These are phyloP conservation scores for Cheiracanthium punctorium DNA, from an alignment of 2,888 invertebrate genomes.

Conservation along the genomic window DNA sequence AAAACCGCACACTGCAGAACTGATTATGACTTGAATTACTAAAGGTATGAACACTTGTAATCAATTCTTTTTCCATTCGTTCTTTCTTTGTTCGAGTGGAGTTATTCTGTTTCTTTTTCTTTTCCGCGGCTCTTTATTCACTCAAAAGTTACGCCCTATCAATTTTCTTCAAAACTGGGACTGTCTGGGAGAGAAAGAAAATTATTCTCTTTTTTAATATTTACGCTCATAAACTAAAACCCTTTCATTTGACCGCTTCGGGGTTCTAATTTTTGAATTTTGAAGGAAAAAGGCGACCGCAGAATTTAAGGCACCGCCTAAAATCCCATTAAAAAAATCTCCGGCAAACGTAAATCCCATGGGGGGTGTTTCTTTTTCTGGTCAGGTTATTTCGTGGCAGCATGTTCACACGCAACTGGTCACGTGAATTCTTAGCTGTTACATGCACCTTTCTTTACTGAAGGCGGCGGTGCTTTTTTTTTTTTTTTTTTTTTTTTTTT, in stretches of 20 bases:
- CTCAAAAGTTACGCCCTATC: neutral
- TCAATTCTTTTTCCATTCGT: too few species aligned
- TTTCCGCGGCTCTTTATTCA: too few species aligned
- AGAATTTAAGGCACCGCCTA: slow-evolving; percentile 11
- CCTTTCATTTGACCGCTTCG: neutral
- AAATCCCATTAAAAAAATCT: slow-evolving; percentile 6
- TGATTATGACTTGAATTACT: too few species aligned
- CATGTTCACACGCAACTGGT: slow-evolving; percentile 4
- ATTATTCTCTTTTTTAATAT: too few species aligned
- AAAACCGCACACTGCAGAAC: too few species aligned
- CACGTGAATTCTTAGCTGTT: slow-evolving; percentile 6
- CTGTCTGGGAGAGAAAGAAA: too few species aligned
- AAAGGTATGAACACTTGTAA: too few species aligned
- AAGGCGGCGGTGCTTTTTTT: neutral
- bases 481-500: too few species aligned
- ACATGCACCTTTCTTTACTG: neutral
- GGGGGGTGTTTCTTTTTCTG: neutral
- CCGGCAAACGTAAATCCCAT: neutral
- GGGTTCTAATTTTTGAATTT: neutral
- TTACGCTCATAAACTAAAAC: neutral
- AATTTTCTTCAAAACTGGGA: neutral
- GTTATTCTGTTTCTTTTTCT: too few species aligned
- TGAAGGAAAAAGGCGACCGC: neutral
- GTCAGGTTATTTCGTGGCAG: neutral
- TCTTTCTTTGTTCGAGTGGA: too few species aligned